These are phyloP conservation scores for Synergus laeviventris DNA, from an alignment of 2,888 invertebrate genomes.

Conservation along the genomic window DNA sequence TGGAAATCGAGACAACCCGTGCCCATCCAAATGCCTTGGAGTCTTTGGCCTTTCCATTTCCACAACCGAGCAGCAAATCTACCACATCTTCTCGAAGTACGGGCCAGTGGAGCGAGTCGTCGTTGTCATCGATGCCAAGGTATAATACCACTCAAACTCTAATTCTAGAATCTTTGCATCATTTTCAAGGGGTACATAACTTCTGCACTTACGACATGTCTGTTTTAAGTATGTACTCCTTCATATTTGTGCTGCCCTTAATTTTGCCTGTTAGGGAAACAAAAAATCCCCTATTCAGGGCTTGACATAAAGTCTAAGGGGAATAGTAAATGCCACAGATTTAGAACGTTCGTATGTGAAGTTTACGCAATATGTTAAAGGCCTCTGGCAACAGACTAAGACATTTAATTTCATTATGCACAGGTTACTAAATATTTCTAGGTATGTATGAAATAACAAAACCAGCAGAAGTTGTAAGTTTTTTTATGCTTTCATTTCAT, in stretches of 20 bases:
- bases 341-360: constrained; percentile 70
- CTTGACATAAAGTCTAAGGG: constrained; percentile 48
- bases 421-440: constrained; percentile 37
- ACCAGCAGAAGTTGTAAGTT: constrained; percentile 28
- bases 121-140: constrained; percentile 97
- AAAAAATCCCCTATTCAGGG: constrained; percentile 15
- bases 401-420: constrained; percentile 58
- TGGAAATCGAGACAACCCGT: constrained; percentile 91
- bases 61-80: constrained; percentile 94
- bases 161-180: neutral
- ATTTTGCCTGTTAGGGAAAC: constrained; percentile 10
- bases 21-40: constrained; percentile 92
- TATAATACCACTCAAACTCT: constrained; percentile 68
- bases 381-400: constrained; percentile 69
- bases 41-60: constrained; percentile 96
- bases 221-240: constrained; percentile 11
- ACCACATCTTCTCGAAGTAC: constrained; percentile 94
- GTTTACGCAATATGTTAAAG: constrained; percentile 68
- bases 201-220: neutral
- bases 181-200: neutral
- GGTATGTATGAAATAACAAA: constrained; percentile 47
- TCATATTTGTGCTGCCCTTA: constrained; percentile 30
- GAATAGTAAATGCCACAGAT: constrained; percentile 67
- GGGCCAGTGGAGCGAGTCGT: constrained; percentile 95
- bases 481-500: constrained; percentile 19